These are phyloP conservation scores for Porites australiensis DNA, from an alignment of 64 coral and sea anemone species.

Conservation along the genomic window DNA sequence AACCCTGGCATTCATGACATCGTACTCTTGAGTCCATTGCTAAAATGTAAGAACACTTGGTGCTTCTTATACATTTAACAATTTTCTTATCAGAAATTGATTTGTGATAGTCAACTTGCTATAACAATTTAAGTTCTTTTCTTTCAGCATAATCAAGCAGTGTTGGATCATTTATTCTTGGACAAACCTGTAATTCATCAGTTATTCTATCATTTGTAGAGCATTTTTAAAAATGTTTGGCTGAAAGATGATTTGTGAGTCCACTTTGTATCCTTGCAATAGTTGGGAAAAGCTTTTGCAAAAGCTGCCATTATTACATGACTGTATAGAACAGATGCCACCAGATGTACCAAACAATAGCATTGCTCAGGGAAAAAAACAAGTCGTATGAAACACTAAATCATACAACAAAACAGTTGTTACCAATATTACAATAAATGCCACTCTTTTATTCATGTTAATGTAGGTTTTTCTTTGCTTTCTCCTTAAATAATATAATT, in stretches of 20 bases:
- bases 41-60: background rate
- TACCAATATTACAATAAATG: background rate
- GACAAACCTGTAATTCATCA: no score
- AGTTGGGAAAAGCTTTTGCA: background rate
- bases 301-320: conserved; percentile 1
- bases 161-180: no score
- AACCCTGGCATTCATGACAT: background rate
- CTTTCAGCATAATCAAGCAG: no score
- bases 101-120: background rate
- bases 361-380: background rate
- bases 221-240: background rate
- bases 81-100: background rate
- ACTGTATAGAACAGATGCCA: background rate
- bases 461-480: background rate
- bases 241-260: conserved; percentile 15
- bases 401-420: conserved; percentile 6
- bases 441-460: background rate
- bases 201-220: background rate
- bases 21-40: background rate
- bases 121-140: no score
- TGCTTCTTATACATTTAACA: background rate
- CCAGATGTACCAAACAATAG: background rate
- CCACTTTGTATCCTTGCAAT: conserved; percentile 19
- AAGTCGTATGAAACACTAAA: background rate
- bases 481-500: background rate